Conservation (phyloP, 2,888 invertebrate species). For the Choristoneura rosaceana region DNA sequence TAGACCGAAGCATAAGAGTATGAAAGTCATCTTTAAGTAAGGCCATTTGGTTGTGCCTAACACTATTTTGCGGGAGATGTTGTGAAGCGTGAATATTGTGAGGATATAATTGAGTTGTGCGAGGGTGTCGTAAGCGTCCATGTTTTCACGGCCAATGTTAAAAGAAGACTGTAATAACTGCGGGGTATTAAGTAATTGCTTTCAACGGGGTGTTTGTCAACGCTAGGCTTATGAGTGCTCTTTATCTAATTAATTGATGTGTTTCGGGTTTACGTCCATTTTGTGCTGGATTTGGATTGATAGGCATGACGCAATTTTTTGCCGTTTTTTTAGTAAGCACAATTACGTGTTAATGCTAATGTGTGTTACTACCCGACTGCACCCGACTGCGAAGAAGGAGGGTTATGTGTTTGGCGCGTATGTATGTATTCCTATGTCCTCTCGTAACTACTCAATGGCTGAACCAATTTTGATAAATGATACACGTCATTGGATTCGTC, state of each 20-base stretch:
- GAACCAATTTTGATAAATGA: no score
- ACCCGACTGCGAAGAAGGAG: no score
- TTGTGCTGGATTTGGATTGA: neutral
- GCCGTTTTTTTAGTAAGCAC: no score
- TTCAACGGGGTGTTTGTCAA: neutral
- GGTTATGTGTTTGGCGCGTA: no score
- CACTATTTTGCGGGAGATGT: neutral
- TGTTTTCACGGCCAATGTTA: slow-evolving; percentile 10
- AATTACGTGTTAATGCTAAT: no score
- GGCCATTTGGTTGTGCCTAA: slow-evolving; percentile 8
- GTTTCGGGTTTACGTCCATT: neutral
- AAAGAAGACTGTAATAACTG: neutral
- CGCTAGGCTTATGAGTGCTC: neutral
- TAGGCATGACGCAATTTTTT: neutral
- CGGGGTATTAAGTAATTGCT: neutral
- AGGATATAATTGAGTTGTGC: slow-evolving; percentile 8
- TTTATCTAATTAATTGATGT: neutral
- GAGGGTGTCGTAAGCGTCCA: slow-evolving; percentile 23
- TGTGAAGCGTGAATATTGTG: slow-evolving; percentile 19
- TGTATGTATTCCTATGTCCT: no score
- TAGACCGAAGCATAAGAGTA: slow-evolving; percentile 17
- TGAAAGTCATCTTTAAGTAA: slow-evolving; percentile 8
- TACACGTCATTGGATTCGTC: no score
- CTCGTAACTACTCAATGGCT: no score
- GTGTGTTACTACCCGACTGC: no score